Evolutionary conservation across 2,888 invertebrate species (phyloP), one percentile per base, ranked within the genome.

Genomic region (Aleiodes leptofemur): DNA sequence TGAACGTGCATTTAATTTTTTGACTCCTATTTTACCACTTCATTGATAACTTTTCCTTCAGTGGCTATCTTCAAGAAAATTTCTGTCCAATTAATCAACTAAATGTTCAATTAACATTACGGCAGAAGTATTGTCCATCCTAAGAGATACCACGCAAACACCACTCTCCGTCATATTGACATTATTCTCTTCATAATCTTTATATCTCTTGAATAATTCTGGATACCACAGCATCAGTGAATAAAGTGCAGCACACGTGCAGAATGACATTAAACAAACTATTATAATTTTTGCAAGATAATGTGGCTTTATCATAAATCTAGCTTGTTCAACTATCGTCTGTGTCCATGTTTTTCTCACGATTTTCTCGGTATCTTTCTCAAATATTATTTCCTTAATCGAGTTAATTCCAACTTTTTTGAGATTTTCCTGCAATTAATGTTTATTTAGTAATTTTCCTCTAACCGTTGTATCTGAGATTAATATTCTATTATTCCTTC

Each of bases 161-260:
- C 94, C 94, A 43, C 43, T 43, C 43, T 43, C 43, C 43, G 0
- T 95, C 95, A 0, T 92, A 91, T 59, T 92, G 91, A 80, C 92
- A 90, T 93, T 92, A 4, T 90, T 88, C 29, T 89, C 87, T 86
- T 95, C 95, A 87, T 93, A 95, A 83, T 93, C 93, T 82, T 95
- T 95, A 88, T 95, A 95, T 73, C 96, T 93, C 89, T 83, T 82
- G 90, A 96, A 96, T 82, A 97, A 90, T 88, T 96, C 96, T 13
- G 96, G 96, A 90, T 96, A 96, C 97, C 97, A 97, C 87, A 96
- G 92, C 94, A 96, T 96, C 69, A 97, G 90, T 7, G 96, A 96
- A 89, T 96, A 97, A 90, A 96, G 96, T 85, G 96, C 96, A 90
- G 95, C 93, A 69, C 95, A 95, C 78, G 95, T 90, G 85, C 96